Base-by-base conservation (phyloP, 1,140 invertebrate species). In the Lutraria rhynchaena region DNA sequence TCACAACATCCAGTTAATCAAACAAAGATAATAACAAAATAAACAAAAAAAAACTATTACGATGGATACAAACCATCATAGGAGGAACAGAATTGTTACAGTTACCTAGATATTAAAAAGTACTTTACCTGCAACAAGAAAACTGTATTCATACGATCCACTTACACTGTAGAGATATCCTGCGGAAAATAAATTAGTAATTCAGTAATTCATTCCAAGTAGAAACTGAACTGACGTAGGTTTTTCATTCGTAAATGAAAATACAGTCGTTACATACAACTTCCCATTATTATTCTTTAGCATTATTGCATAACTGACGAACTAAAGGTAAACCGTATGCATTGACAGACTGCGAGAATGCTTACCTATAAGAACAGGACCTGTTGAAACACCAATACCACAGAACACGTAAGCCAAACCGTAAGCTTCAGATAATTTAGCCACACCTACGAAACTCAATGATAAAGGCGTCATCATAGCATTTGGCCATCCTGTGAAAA, bases 391-490 rank as follows among this genome's bases (percentile, higher is more conserved):
- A 46, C 77, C 77, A 29, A 71, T 15, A 9, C 77, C 77, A 37
- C 65, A 70, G 53, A 81, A 81, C 29, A 57, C 17, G 31, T 41
- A 81, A 3, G 65, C 53, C 22, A 81, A 51, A 33, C 77, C 77
- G 24, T 70, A 71, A 0, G 77, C 77, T 31, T 70, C 55, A 0
- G 77, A 81, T 2, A 81, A 33, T 15, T 71, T 70, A 15, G 35
- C 27, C 7, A 81, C 41, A 4, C 67, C 77, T n/a, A 81, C 77
- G 24, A 81, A 61, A 27, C 53, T 60, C 0, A 81, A 22, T 17
- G 67, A 71, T 2, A 81, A 17, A 0, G 77, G 77, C 51, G 77
- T 81, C 65, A 81, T 70, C 65, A 81, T 70, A 2, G 63, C 24
- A n/a, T 81, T 81, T 29, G 67, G 65, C 55, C 77, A 60, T 13